Evolutionary conservation across 2,888 invertebrate genomes (phyloP), one percentile per base, ranked within the genome.

Genomic region (Drosophila macrospina): DNA sequence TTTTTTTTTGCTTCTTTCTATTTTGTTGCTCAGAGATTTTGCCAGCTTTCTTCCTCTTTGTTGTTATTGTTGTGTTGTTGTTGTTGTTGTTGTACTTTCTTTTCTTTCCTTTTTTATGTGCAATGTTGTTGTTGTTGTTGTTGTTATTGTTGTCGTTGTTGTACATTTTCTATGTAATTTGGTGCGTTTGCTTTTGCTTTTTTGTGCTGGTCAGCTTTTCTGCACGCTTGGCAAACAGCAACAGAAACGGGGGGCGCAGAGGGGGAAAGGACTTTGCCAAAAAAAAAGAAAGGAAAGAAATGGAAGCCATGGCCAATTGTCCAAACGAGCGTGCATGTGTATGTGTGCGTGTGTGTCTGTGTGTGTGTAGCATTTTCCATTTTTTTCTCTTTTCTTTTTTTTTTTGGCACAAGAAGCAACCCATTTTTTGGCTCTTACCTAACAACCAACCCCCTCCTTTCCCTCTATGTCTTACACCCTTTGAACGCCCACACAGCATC

Each of bases 151-250:
- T 56, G 61, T 52, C 70, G 63, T 51, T 84, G 77, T 56, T 77
- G 59, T 74, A 82, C 62, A 79, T 75, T 82, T 86, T 83, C 80
- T 88, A 82, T 82, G 70, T 88, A 83, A 86, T 82, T 88, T 80
- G 57, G 88, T 86, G 79, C 78, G 85, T 81, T 78, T 69, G 74
- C 84, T 64, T 63, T 45, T 39, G 61, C 67, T 59, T 68, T 87
- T 88, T 83, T 86, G 87, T 88, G 89, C 89, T 83, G 83, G 83
- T 83, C 83, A 83, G 83, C 83, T 83, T 83, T 83, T 83, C 87
- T 88, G 89, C 83, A 83, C 82, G 74, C 84, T 88, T 71, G 54
- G 74, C 69, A 77, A 80, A 81, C 74, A 86, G 16, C 26, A 39
- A 16, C 30, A 28, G 8, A 30, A 50, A 13, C 0, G 7, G 42